A percentile compares a stretch with the other conserved stretches of the same genome.
Evolutionary conservation across 1,140 invertebrate species (phyloP).

Genomic region (Drosophila pachea): DNA sequence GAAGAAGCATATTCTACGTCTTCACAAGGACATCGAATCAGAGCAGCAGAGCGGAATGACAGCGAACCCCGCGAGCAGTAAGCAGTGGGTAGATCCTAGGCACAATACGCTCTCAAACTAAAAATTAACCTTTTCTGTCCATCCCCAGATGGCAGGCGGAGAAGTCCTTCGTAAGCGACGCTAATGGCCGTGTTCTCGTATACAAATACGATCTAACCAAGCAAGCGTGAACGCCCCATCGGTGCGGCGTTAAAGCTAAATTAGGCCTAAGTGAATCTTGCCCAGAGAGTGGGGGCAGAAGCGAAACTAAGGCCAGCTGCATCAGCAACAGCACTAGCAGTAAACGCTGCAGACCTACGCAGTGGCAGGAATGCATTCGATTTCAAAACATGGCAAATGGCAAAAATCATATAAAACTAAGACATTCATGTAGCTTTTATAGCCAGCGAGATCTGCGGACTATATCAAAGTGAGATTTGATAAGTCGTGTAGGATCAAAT

Average conservation of each 20-base stretch:
- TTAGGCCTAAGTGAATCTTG: neutral
- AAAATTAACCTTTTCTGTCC: neutral
- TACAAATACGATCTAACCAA: conserved; percentile 40
- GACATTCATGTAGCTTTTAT: conserved; percentile 23
- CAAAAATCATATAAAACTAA: neutral
- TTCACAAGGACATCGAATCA: conserved; percentile 34
- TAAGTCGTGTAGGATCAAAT: no score
- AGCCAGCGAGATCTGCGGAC: conserved; percentile 24
- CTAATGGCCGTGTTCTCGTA: conserved; percentile 21
- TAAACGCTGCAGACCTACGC: neutral
- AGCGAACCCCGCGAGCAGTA: neutral
- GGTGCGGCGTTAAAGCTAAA: conserved; percentile 22
- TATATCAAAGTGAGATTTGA: conserved; percentile 18
- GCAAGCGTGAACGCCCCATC: conserved; percentile 15
- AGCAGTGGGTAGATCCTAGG: conserved; percentile 15
- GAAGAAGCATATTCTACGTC: conserved; percentile 35
- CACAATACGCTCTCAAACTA: no score
- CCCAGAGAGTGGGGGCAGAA: neutral
- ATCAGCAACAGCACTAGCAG: neutral
- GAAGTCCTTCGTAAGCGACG: conserved; percentile 22
- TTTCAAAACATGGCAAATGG: conserved; percentile 7
- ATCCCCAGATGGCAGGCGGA: conserved; percentile 26
- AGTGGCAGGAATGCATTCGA: neutral
- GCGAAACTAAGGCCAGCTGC: neutral
- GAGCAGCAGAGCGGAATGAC: neutral